Conservation (phyloP, 2,797 vertebrate genomes). For the Fistularia commersonii region DNA sequence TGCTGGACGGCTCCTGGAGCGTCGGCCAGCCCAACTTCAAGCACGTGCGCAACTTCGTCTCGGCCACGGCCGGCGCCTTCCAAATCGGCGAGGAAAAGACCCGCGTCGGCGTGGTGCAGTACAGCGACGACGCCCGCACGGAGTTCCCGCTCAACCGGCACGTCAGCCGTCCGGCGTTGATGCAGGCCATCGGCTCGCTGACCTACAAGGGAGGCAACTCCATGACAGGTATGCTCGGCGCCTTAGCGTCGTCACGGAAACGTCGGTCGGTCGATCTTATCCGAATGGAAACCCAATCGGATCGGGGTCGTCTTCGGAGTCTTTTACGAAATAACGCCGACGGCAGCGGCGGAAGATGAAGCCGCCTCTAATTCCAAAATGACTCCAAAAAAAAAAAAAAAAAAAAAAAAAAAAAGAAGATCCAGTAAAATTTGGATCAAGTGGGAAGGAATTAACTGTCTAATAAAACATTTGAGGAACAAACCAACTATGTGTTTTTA, state of each 20-base stretch:
- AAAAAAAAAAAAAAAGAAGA: too few relatives aligned
- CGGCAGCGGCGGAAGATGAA: too few relatives aligned
- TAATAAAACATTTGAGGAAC: too few relatives aligned
- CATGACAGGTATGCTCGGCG: conserved; percentile 79
- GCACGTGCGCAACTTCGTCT: conserved; percentile 83
- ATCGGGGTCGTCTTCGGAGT: too few relatives aligned
- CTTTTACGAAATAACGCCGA: too few relatives aligned
- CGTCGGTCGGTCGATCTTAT: too few relatives aligned
- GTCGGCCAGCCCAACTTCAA: conserved; percentile 86
- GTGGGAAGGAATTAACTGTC: too few relatives aligned
- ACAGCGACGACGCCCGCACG: conserved; percentile 80
- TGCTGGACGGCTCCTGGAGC: conserved; percentile 91
- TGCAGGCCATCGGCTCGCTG: conserved; percentile 83
- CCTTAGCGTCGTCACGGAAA: not conserved
- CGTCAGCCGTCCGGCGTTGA: conserved; percentile 75
- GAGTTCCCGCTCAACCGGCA: conserved; percentile 87
- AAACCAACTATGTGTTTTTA: too few relatives aligned
- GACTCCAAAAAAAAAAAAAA: too few relatives aligned
- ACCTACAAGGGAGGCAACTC: conserved; percentile 87
- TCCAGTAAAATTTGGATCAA: too few relatives aligned
- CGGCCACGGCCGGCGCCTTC: conserved; percentile 84
- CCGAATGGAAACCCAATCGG: too few relatives aligned
- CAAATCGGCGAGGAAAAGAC: conserved; percentile 87
- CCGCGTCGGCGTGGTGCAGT: conserved; percentile 89
- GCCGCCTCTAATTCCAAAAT: too few relatives aligned